Evolutionary conservation across 2,797 vertebrate genomes (phyloP), one percentile per base, ranked within the genome.

Genomic region (Serranus cabrilla): DNA sequence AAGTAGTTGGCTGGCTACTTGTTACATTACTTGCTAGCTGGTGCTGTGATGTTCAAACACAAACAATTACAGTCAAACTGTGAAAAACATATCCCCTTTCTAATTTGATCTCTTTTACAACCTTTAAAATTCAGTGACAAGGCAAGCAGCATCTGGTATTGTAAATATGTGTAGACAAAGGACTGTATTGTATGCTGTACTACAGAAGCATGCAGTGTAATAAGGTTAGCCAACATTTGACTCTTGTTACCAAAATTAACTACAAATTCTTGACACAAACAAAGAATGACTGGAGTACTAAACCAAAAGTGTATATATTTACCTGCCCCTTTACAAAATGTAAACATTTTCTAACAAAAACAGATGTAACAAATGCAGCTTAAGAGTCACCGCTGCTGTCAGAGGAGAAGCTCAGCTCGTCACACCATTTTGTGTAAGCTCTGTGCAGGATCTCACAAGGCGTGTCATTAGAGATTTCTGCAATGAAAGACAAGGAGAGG

Each of bases 381-480:
- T 71, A 78, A 39, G 64, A 37, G 11, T 88, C 56, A 43, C 74
- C 47, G 59, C 7, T 76, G 77, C 34, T 71, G 56, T 85, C 62
- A 13, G 81, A 74, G 25, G 76, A 47, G 2, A 67, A 0, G 7
- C 88, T 81, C 64, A 94, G 82, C 34, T 96, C 95, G 60, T 91
- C 88, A 14, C 89, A 89, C 95, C 95, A 95, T 66, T 93, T 93
- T 69, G 88, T 2, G 0, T 91, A 94, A 0, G 95, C 95, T 76
- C 70, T 93, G 71, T 85, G 82, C 71, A 95, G 90, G 52, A 87
- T 90, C 69, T 95, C 95, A 68, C 93, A 90, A 0, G 82, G 84
- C 1, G 90, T 94, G 75, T 94, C 90, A 0, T 96, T 96, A 78
- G 95, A 96, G 60, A 97, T 96, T 21, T 96, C 96, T 96, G 92